phyloP scores from a whole-genome alignment of 2,888 invertebrate species.

The Meteorus cinctellus region DNA sequence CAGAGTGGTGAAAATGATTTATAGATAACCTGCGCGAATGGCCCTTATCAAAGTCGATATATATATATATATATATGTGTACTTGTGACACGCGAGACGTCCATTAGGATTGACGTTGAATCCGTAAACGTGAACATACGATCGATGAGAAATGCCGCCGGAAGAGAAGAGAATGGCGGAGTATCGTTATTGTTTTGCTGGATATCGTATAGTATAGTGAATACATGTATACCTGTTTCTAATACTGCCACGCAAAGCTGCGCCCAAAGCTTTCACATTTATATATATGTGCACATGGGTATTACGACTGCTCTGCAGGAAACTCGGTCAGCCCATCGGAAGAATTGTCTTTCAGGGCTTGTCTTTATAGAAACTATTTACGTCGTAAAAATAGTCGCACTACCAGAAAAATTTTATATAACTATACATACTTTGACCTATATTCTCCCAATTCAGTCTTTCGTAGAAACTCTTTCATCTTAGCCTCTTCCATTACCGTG shows the following conservation, averaged over 20 bases:
- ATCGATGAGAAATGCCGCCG: conserved; percentile 51
- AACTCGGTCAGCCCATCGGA: conserved; percentile 47
- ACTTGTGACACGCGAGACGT: conserved; percentile 64
- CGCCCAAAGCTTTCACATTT: not conserved
- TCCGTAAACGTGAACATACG: conserved; percentile 60
- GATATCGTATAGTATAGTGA: conserved; percentile 42
- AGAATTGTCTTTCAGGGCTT: conserved; percentile 56
- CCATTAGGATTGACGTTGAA: conserved; percentile 58
- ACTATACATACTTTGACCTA: conserved; percentile 21
- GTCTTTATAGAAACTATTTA: conserved; percentile 54
- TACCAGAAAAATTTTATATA: conserved; percentile 22
- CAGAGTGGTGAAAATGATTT: not conserved
- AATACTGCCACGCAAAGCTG: not conserved
- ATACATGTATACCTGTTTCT: not conserved
- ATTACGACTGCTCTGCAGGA: conserved; percentile 49
- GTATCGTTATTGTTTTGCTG: conserved; percentile 9
- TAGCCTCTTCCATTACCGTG: not conserved
- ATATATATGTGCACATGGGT: not conserved
- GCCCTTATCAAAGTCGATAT: not conserved
- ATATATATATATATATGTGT: not conserved
- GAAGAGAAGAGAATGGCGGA: conserved; percentile 33
- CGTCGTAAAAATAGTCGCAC: conserved; percentile 52
- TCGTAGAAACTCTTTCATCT: conserved; percentile 7
- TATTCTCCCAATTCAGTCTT: conserved; percentile 39
- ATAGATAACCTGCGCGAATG: not conserved